Conservation (phyloP, 2,113 vertebrate species). For the Pithys albifrons region DNA sequence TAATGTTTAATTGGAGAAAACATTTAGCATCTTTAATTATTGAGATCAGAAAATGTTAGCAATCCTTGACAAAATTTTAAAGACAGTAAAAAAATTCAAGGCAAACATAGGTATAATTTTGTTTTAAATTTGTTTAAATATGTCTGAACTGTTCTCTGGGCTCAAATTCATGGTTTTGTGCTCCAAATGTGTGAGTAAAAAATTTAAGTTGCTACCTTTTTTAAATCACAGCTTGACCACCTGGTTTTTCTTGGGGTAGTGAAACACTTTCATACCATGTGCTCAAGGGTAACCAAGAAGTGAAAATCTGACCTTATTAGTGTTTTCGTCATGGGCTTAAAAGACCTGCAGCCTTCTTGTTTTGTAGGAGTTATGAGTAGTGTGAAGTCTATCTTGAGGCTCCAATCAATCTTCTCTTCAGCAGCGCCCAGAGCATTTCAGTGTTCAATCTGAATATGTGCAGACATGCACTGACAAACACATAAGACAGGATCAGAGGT, state of each 20-base stretch:
- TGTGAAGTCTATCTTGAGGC: not conserved
- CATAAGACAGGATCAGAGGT: slow-evolving; percentile 19
- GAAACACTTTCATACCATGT: not conserved
- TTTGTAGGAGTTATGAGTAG: not conserved
- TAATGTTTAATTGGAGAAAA: not conserved
- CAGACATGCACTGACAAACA: not conserved
- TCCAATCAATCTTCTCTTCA: not conserved
- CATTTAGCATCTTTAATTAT: not conserved
- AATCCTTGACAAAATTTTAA: not conserved
- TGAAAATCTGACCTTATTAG: not conserved
- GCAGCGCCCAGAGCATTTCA: not conserved
- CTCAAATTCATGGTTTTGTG: not conserved
- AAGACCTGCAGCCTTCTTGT: not conserved
- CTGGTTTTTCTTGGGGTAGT: not conserved
- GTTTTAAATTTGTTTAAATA: not conserved
- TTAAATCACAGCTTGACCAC: not conserved
- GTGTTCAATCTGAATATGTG: not conserved
- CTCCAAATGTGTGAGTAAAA: not conserved
- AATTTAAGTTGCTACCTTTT: not conserved
- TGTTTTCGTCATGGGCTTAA: not conserved
- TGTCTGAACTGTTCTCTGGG: not conserved
- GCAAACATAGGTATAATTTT: not conserved
- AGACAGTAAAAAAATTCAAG: not conserved
- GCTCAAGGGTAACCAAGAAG: not conserved
- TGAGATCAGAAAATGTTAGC: not conserved